A percentile compares a stretch with the other conserved stretches of the same genome.
These are phyloP conservation scores for Glaucidium brasilianum DNA, from an alignment of 2,113 vertebrate species.

Conservation along the genomic window DNA sequence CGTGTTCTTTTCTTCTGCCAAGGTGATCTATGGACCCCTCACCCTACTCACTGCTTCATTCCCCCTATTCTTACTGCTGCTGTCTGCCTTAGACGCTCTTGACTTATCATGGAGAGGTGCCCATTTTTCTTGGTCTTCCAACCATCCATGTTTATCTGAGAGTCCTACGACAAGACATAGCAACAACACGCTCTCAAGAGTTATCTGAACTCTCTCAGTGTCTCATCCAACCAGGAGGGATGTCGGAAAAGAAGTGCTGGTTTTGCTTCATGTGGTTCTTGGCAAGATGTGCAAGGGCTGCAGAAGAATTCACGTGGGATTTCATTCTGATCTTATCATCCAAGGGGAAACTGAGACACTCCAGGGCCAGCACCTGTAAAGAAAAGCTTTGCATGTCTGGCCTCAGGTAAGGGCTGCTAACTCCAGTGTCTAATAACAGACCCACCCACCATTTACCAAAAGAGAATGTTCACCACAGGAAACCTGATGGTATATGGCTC, in stretches of 20 bases:
- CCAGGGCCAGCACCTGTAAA: not conserved
- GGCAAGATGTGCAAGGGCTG: not conserved
- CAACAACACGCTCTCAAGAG: not conserved
- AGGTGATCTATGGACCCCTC: not conserved
- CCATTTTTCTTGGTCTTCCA: not conserved
- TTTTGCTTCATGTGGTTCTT: not conserved
- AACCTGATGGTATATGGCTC: not conserved
- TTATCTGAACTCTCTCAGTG: not conserved
- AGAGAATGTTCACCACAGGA: not conserved
- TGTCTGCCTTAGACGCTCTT: not conserved
- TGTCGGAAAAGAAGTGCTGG: not conserved
- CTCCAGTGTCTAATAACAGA: not conserved
- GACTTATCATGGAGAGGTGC: not conserved
- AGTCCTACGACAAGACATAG: not conserved
- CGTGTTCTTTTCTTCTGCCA: not conserved
- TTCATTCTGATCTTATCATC: not conserved
- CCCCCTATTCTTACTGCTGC: not conserved
- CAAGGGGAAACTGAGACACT: not conserved
- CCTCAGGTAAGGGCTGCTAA: not conserved
- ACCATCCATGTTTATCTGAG: not conserved
- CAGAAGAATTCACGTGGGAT: not conserved
- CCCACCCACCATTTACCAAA: not conserved
- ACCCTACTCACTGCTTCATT: fast-evolving
- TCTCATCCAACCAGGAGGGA: not conserved
- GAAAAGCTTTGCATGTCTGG: not conserved